Percentiles rank a stretch among this genome's conserved stretches.
These are phyloP conservation scores for Oeneis ivallda DNA, from an alignment of 2,888 invertebrate species.

Conservation along the genomic window DNA sequence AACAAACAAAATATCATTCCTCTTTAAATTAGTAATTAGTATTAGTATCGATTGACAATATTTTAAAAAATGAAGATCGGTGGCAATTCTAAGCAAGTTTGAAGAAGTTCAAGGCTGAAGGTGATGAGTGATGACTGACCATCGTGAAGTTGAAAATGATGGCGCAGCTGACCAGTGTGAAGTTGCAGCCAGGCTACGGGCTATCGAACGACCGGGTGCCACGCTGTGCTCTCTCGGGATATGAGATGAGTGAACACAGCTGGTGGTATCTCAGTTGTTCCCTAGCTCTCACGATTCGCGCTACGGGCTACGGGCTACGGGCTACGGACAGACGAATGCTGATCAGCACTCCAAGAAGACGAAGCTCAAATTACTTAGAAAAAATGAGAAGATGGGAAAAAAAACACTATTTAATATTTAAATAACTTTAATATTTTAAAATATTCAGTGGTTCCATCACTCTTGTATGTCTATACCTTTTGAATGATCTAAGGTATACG, in stretches of 20 bases:
- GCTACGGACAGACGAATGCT: background rate
- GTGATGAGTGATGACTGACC: no score
- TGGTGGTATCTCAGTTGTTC: slow-evolving; percentile 98
- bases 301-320: slow-evolving; percentile 2
- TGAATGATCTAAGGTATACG: no score
- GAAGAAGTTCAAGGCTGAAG: background rate
- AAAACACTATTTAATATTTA: no score
- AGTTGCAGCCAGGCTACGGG: slow-evolving; percentile 37
- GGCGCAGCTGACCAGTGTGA: background rate
- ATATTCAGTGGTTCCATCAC: no score
- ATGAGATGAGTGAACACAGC: slow-evolving; percentile 96
- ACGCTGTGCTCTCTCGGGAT: slow-evolving; percentile 97
- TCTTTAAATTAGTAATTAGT: no score
- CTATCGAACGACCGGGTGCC: slow-evolving; percentile 94
- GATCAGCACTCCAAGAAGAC: background rate
- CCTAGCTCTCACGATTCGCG: slow-evolving; percentile 67
- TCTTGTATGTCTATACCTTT: no score
- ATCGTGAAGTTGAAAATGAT: background rate
- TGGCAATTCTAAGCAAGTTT: no score
- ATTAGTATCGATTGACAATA: no score
- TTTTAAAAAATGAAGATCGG: no score
- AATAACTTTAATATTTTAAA: no score
- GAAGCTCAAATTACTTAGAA: background rate
- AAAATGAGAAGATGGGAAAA: no score
- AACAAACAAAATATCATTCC: no score